Percentiles rank a stretch among this genome's conserved stretches.
These are phyloP conservation scores for Thinocorus orbignyianus DNA, from an alignment of 2,113 vertebrate species.

Conservation along the genomic window DNA sequence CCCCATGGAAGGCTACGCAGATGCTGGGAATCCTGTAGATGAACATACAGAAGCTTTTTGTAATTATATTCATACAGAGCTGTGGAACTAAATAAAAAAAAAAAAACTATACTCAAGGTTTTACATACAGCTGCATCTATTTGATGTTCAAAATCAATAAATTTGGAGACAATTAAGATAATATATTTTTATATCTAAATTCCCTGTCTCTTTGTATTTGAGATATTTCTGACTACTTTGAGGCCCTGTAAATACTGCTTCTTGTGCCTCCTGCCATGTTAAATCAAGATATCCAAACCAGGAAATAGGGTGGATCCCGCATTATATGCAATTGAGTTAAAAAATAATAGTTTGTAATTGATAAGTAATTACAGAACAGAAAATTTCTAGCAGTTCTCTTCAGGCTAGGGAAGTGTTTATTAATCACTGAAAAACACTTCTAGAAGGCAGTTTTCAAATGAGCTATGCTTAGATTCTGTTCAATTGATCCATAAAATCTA, in stretches of 20 bases:
- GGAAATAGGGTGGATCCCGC: neutral
- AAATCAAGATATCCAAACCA: neutral
- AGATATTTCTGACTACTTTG: neutral
- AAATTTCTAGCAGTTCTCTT: neutral
- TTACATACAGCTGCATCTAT: neutral
- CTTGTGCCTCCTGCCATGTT: neutral
- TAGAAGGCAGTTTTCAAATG: neutral
- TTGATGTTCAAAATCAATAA: neutral
- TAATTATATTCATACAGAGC: neutral
- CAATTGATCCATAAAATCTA: neutral
- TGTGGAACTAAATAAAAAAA: neutral
- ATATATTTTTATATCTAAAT: neutral
- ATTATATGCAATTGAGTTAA: fast-evolving
- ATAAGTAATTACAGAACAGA: neutral
- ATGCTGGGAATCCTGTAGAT: neutral
- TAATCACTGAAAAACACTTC: neutral
- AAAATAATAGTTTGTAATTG: too few species aligned
- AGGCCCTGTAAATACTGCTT: neutral
- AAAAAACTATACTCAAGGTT: neutral
- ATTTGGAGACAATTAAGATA: neutral
- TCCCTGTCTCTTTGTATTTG: neutral
- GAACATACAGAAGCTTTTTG: neutral
- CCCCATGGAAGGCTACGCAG: neutral
- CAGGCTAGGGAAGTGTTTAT: neutral
- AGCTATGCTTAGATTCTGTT: neutral